These are phyloP conservation scores for Enteromius mattozi DNA, from an alignment of 2,797 vertebrate genomes.

Conservation along the genomic window DNA sequence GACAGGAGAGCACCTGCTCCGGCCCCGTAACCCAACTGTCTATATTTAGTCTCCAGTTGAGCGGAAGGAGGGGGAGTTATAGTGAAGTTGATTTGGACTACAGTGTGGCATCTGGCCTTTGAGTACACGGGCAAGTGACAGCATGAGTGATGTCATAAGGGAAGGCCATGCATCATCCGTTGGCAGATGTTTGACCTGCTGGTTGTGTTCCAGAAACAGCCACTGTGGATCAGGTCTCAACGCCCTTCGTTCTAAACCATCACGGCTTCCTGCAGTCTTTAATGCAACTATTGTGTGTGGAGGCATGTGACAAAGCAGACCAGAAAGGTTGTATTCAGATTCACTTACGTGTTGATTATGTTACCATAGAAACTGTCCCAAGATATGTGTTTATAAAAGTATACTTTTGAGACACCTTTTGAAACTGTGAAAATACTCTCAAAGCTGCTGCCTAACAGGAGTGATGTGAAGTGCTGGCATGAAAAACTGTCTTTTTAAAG, in stretches of 20 bases:
- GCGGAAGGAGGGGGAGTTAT: conserved; percentile 37
- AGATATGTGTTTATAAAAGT: neutral
- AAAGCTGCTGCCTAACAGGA: conserved; percentile 10
- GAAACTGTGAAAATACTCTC: conserved; percentile 20
- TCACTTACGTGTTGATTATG: conserved; percentile 1
- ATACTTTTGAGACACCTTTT: neutral
- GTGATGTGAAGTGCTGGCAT: conserved; percentile 36
- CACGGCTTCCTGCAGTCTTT: conserved; percentile 1
- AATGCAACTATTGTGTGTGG: neutral
- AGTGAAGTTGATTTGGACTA: conserved; percentile 61
- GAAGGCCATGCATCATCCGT: conserved; percentile 62
- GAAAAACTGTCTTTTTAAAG: conserved; percentile 26
- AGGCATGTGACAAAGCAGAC: neutral
- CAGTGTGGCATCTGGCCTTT: conserved; percentile 60
- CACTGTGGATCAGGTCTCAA: conserved; percentile 47
- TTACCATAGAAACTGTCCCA: conserved; percentile 7
- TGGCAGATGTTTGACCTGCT: conserved; percentile 67
- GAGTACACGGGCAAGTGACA: conserved; percentile 61
- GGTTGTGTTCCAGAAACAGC: conserved; percentile 61
- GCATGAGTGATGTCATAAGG: conserved; percentile 64
- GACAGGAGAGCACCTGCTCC: conserved; percentile 51
- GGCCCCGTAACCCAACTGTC: conserved; percentile 11
- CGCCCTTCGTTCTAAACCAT: conserved; percentile 38
- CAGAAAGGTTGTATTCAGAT: neutral
- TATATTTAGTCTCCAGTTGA: conserved; percentile 50